Conservation (phyloP, 2,113 vertebrate genomes). For the Rhagologus leucostigma region DNA sequence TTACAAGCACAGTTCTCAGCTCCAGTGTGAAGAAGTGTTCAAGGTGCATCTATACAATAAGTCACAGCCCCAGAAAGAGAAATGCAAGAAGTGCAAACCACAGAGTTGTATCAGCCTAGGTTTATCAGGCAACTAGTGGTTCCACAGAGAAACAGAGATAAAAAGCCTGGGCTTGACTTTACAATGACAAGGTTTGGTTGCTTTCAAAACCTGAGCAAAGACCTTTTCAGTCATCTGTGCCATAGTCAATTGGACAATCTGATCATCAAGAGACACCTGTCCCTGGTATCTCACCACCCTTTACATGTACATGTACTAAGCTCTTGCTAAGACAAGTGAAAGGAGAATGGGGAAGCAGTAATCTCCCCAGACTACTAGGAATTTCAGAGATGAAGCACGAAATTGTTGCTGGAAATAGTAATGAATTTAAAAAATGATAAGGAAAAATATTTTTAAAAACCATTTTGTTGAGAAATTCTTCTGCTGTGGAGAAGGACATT, state of each 20-base stretch:
- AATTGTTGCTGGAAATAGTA: background rate
- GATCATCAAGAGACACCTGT: background rate
- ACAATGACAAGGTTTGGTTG: background rate
- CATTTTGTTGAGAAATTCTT: background rate
- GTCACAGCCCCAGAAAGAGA: background rate
- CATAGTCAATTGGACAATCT: background rate
- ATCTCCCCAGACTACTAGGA: background rate
- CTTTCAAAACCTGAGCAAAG: background rate
- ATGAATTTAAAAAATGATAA: background rate
- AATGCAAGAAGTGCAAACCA: background rate
- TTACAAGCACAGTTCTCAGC: background rate
- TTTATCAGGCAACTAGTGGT: background rate
- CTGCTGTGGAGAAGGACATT: background rate
- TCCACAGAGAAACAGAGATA: background rate
- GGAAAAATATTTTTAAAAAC: background rate
- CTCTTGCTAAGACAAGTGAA: background rate
- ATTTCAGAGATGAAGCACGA: background rate
- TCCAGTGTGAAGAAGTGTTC: background rate
- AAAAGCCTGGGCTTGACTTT: background rate
- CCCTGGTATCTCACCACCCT: background rate
- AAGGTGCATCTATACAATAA: background rate
- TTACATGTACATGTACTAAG: rapidly evolving
- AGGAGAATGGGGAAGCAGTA: background rate
- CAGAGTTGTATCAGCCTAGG: background rate
- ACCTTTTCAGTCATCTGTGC: background rate